Evolutionary conservation across 2,113 vertebrate genomes (phyloP).

Genomic region (Pedionomus torquatus): DNA sequence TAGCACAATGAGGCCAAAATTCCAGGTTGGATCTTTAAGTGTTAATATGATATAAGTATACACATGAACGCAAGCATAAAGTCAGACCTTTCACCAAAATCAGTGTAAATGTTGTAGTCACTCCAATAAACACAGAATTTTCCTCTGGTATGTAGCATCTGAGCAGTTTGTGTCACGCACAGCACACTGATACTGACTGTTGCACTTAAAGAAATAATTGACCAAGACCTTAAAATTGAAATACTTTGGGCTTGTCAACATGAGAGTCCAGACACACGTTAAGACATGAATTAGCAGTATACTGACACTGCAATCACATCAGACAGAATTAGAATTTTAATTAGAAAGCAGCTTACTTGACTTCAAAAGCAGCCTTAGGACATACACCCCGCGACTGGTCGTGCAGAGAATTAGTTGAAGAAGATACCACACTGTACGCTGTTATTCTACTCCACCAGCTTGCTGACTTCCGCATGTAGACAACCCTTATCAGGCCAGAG

Average conservation of each 20-base stretch:
- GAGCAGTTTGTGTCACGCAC: neutral
- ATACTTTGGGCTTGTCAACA: neutral
- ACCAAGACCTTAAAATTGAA: neutral
- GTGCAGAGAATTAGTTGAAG: neutral
- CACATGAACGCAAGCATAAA: neutral
- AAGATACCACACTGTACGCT: neutral
- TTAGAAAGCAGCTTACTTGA: neutral
- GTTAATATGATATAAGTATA: neutral
- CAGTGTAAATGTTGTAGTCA: neutral
- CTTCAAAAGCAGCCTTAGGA: neutral
- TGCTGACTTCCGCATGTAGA: neutral
- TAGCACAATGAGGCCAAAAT: neutral
- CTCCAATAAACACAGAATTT: neutral
- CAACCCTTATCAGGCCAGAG: constrained; percentile 54
- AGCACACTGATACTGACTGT: neutral
- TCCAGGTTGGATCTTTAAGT: neutral
- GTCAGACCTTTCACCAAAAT: neutral
- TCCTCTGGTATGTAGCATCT: neutral
- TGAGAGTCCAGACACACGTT: neutral
- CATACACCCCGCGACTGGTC: neutral
- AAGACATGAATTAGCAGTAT: neutral
- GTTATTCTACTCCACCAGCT: neutral
- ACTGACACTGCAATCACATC: neutral
- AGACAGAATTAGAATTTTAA: neutral
- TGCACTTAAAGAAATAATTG: neutral